phyloP scores from a whole-genome alignment of 2,113 vertebrate genomes.

The Speoplatyrhinus poulsoni region DNA sequence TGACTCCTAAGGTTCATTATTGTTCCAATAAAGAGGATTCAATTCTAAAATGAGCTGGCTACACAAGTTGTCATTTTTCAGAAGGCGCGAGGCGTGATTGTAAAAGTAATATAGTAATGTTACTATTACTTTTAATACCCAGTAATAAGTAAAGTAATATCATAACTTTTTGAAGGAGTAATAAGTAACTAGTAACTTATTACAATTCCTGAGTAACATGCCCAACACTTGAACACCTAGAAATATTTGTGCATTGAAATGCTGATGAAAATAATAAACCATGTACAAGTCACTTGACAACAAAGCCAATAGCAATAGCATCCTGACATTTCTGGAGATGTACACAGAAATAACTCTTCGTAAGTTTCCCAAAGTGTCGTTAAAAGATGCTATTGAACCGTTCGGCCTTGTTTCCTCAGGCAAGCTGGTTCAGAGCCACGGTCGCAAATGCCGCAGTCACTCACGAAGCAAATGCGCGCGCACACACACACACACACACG shows the following conservation, averaged over 20 bases:
- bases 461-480: constrained; percentile 11
- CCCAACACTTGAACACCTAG: not conserved
- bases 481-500: not conserved
- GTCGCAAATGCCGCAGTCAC: constrained; percentile 35
- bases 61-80: no score
- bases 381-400: constrained; percentile 9
- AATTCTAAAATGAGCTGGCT: no score
- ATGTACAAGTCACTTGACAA: constrained; percentile 17
- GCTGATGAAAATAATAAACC: constrained; percentile 27
- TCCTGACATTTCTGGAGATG: constrained; percentile 30
- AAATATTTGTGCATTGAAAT: constrained; percentile 33
- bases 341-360: constrained; percentile 18
- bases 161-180: no score
- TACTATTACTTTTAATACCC: no score
- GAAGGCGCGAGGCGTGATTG: no score
- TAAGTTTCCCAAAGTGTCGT: constrained; percentile 26
- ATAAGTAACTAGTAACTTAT: no score
- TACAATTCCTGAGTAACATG: no score
- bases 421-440: constrained; percentile 37
- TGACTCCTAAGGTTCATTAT: no score
- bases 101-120: no score
- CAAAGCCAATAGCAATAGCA: constrained; percentile 19
- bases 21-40: no score
- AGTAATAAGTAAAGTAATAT: no score
- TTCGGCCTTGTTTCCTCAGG: constrained; percentile 16